These are phyloP conservation scores for Erebia palarica DNA, from an alignment of 2,888 invertebrate genomes.

Conservation along the genomic window DNA sequence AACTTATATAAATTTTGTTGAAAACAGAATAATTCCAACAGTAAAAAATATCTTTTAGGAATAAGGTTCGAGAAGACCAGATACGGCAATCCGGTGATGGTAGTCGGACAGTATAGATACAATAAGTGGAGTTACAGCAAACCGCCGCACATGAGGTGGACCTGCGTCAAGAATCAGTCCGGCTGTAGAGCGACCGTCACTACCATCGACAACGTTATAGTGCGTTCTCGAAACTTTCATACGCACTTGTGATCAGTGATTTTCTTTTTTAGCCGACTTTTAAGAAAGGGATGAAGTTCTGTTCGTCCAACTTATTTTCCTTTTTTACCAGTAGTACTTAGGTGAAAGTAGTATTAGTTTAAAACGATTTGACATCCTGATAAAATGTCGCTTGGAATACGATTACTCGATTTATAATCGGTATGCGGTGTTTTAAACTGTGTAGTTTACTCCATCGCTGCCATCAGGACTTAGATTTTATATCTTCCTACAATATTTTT, in stretches of 20 bases:
- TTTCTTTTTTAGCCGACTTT: no score
- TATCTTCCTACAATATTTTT: no score
- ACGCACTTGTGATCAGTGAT: conserved; percentile 47
- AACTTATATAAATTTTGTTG: neutral
- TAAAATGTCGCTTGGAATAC: no score
- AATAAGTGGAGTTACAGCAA: conserved; percentile 59
- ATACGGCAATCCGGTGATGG: conserved; percentile 66
- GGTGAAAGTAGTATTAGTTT: no score
- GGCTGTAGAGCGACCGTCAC: conserved; percentile 62
- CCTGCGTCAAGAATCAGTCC: conserved; percentile 58
- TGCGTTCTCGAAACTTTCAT: conserved; percentile 53
- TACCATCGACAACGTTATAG: conserved; percentile 55
- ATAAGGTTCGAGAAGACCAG: conserved; percentile 53
- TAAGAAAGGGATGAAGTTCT: no score
- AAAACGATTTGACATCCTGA: no score
- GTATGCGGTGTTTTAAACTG: no score
- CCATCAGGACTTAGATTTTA: no score
- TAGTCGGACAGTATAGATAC: conserved; percentile 56
- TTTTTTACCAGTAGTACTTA: no score
- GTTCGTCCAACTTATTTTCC: no score
- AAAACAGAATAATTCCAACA: neutral
- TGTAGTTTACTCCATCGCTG: no score
- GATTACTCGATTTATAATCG: no score
- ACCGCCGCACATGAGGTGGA: conserved; percentile 57
- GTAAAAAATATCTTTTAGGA: conserved; percentile 11